Evolutionary conservation across 2,113 vertebrate species (phyloP).

Genomic region (Apteryx mantelli): DNA sequence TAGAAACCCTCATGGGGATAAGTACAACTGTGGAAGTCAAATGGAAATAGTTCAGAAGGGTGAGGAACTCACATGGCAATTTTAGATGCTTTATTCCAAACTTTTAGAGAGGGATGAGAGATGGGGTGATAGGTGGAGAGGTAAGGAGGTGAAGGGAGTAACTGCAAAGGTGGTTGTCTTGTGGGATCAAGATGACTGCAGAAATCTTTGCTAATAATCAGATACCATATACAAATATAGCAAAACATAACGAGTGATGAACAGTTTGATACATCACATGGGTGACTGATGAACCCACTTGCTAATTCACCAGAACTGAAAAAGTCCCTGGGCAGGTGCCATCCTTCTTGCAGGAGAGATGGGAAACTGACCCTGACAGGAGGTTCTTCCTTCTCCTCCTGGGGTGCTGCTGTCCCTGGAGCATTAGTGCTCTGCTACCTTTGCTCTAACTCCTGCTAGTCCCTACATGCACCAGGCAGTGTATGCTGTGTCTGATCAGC

Average conservation of each 20-base stretch:
- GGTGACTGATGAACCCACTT: not conserved
- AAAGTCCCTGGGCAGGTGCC: not conserved
- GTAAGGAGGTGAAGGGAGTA: not conserved
- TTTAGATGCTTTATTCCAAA: not conserved
- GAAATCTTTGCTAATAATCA: not conserved
- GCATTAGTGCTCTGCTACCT: not conserved
- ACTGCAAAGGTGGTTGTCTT: not conserved
- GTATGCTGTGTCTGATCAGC: not conserved
- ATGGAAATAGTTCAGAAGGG: not conserved
- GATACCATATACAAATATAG: not conserved
- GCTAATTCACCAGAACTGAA: not conserved
- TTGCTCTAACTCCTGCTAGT: not conserved
- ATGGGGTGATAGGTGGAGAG: not conserved
- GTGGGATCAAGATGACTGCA: not conserved
- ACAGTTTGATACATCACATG: not conserved
- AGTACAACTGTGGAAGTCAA: not conserved
- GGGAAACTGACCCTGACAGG: not conserved
- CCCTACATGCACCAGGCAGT: not conserved
- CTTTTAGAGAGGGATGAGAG: not conserved
- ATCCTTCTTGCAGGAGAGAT: not conserved
- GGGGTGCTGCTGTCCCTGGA: not conserved
- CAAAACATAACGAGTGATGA: not conserved
- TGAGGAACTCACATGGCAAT: not conserved
- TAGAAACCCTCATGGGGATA: not conserved
- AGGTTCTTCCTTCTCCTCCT: not conserved